Evolutionary conservation across 2,888 invertebrate species (phyloP), one percentile per base, ranked within the genome.

Genomic region (Romanomermis culicivorax): DNA sequence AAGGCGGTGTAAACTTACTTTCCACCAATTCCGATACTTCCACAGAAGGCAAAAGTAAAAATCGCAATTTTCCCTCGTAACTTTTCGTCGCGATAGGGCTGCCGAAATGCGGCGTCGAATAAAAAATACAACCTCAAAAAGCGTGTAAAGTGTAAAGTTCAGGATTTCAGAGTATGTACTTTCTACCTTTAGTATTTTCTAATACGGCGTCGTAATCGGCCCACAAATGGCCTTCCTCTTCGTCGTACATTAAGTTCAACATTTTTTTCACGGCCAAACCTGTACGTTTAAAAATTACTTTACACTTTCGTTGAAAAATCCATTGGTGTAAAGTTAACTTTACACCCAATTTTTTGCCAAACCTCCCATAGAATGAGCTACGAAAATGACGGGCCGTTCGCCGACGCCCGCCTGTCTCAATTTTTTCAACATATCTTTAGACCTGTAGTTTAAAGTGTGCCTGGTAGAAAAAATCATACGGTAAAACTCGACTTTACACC

Each of bases 291-390:
- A 29, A 29, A 29, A 51, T 7, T 11, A 4, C 11, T n/a, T n/a
- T 7, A n/a, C 20, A 23, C 20, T 23, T n/a, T n/a, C n/a, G n/a
- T n/a, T n/a, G n/a, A n/a, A 42, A 42, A n/a, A 14, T 42, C 42
- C n/a, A n/a, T n/a, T n/a, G n/a, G n/a, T n/a, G n/a, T n/a, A n/a
- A n/a, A n/a, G n/a, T n/a, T n/a, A n/a, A n/a, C n/a, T n/a, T n/a
- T n/a, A n/a, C n/a, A n/a, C n/a, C n/a, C n/a, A n/a, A n/a, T n/a
- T n/a, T n/a, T n/a, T n/a, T n/a, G n/a, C n/a, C n/a, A n/a, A n/a
- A 68, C 74, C 93, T 58, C 93, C 93, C 88, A 91, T 89, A 1
- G 91, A 91, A 74, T 93, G 93, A 1, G 84, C 81, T 24, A 91
- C 77, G 86, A 88, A 93, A 30, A 91, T 77, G 29, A 87, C 77